phyloP scores from a whole-genome alignment of 2,113 vertebrate genomes.

The Dasyprocta punctata region DNA sequence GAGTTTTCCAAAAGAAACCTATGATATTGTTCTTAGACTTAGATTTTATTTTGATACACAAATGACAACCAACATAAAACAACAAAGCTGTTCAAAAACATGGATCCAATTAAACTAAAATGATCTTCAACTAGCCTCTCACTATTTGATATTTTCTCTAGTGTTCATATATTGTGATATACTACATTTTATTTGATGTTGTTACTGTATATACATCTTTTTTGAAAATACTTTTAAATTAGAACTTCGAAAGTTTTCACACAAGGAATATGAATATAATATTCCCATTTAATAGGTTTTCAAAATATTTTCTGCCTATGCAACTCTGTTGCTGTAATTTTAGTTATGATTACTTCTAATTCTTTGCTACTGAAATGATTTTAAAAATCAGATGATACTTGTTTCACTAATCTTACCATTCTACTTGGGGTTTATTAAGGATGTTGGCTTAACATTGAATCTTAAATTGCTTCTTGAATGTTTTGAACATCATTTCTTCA shows the following conservation, averaged over 20 bases:
- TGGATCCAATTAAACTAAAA: neutral
- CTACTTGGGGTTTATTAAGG: neutral
- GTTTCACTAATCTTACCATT: constrained; percentile 13
- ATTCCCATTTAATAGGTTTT: neutral
- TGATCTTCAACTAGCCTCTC: neutral
- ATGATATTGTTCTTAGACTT: neutral
- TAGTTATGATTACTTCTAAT: neutral
- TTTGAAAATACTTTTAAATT: neutral
- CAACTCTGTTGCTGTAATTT: neutral
- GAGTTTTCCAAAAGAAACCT: neutral
- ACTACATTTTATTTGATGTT: neutral
- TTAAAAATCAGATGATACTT: neutral
- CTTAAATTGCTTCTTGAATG: constrained; percentile 29
- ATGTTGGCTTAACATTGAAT: neutral
- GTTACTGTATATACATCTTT: neutral
- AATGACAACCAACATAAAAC: neutral
- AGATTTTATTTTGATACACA: neutral
- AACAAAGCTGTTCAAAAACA: neutral
- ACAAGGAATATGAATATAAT: neutral
- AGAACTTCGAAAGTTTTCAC: neutral
- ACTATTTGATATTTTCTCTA: neutral
- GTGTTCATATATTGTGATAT: neutral
- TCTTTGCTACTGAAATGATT: neutral
- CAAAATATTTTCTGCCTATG: neutral
- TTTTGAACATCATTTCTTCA: neutral